Percentiles rank a stretch among this genome's conserved stretches.
phyloP scores from a whole-genome alignment of 2,888 invertebrate species.

The Campoletis raptor region DNA sequence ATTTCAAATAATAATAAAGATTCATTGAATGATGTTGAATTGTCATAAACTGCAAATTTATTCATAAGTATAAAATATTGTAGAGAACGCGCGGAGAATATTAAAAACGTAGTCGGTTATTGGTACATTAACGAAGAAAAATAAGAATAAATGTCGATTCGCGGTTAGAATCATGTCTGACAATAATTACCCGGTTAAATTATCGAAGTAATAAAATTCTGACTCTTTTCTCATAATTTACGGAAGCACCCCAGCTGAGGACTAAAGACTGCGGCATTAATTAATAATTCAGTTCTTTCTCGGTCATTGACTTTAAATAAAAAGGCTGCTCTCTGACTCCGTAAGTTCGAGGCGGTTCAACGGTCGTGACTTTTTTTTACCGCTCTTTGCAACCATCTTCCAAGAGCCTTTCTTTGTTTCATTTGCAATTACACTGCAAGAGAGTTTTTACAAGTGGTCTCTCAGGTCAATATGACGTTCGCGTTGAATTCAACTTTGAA shows the following conservation, averaged over 20 bases:
- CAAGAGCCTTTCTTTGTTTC: neutral
- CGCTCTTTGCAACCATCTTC: neutral
- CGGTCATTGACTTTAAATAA: constrained; percentile 33
- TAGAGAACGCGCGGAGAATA: neutral
- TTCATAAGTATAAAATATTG: neutral
- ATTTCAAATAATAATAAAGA: neutral
- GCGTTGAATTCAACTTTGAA: neutral
- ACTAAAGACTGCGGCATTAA: constrained; percentile 28
- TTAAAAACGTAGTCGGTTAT: neutral
- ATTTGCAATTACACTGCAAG: neutral
- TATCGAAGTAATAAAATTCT: neutral
- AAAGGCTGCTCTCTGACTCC: neutral
- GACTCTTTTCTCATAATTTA: neutral
- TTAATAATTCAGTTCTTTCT: constrained; percentile 37
- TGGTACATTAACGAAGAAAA: neutral
- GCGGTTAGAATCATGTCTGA: neutral
- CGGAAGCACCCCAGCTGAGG: neutral
- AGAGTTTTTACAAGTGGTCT: neutral
- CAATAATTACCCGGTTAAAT: constrained; percentile 15
- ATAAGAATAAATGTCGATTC: neutral
- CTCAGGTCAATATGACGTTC: neutral
- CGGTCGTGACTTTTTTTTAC: neutral
- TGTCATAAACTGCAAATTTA: neutral
- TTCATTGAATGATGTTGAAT: neutral
- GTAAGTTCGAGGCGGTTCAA: constrained; percentile 2